These are phyloP conservation scores for Odontamblyopus rebecca DNA, from an alignment of 2,797 vertebrate genomes.

Conservation along the genomic window DNA sequence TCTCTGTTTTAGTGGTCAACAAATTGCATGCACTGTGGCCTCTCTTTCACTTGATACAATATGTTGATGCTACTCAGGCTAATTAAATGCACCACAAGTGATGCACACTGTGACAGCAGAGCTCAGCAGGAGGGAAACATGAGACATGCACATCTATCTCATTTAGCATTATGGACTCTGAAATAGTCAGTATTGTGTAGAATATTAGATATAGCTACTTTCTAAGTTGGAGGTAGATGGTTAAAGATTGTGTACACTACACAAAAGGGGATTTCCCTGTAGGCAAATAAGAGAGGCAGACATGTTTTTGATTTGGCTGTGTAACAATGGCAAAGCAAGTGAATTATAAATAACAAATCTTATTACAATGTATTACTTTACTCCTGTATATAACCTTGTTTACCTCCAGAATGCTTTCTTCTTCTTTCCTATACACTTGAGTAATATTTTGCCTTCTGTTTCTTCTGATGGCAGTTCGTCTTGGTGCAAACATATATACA, in stretches of 20 bases:
- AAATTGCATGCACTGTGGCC: background rate
- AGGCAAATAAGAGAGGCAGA: constrained; percentile 13
- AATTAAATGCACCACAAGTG: constrained; percentile 25
- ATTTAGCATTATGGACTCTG: constrained; percentile 42
- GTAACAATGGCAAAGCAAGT: background rate
- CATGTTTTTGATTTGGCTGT: background rate
- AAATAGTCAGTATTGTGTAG: constrained; percentile 21
- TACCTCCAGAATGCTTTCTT: constrained; percentile 74
- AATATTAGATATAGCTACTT: constrained; percentile 3
- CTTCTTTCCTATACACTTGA: constrained; percentile 36
- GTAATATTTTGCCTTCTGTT: constrained; percentile 31
- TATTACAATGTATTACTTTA: too few relatives aligned
- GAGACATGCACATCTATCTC: constrained; percentile 49
- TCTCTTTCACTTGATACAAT: constrained; percentile 6
- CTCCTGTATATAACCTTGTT: background rate
- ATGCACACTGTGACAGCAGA: constrained; percentile 35
- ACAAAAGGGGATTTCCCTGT: constrained; percentile 34
- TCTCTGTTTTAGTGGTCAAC: background rate
- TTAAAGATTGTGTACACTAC: background rate
- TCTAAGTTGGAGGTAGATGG: background rate
- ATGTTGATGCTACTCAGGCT: constrained; percentile 14
- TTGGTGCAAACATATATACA: constrained; percentile 72
- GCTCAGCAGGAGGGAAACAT: constrained; percentile 61
- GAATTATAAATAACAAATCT: too few relatives aligned
- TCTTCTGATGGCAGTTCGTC: constrained; percentile 13